Conservation (phyloP, 2,113 vertebrate species). For the Xenopus laevis region DNA sequence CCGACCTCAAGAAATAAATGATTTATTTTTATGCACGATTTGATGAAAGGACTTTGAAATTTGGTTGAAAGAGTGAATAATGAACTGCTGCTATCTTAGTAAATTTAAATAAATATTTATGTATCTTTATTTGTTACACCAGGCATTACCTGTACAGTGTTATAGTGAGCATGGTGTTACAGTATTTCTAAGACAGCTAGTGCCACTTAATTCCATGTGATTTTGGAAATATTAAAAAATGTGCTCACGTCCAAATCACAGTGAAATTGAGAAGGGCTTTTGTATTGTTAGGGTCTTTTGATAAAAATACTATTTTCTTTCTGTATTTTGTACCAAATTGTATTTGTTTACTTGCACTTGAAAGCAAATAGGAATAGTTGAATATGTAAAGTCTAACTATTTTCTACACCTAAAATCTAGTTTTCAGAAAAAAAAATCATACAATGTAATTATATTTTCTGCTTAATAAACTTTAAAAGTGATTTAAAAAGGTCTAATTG, state of each 20-base stretch:
- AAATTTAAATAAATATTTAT: conserved; percentile 23
- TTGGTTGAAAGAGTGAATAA: conserved; percentile 16
- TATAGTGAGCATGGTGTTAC: conserved; percentile 47
- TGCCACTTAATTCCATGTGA: conserved; percentile 21
- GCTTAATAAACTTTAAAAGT: no score
- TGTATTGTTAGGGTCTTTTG: not conserved
- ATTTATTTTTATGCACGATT: conserved; percentile 20
- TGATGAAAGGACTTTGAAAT: conserved; percentile 14
- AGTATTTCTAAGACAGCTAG: conserved; percentile 32
- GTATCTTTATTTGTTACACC: conserved; percentile 43
- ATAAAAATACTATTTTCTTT: conserved; percentile 20
- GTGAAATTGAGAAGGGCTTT: not conserved
- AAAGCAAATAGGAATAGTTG: conserved; percentile 6
- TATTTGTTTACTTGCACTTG: conserved; percentile 21
- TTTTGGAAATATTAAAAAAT: conserved; percentile 28
- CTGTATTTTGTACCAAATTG: not conserved
- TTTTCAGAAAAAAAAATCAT: no score
- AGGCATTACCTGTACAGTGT: conserved; percentile 35
- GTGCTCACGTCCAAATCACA: conserved; percentile 31
- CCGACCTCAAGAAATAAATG: conserved; percentile 22
- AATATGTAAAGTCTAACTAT: no score
- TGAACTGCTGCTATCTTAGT: conserved; percentile 21
- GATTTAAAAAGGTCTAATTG: no score
- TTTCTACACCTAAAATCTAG: no score
- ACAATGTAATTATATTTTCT: no score